A percentile compares a stretch with the other conserved stretches of the same genome.
These are phyloP conservation scores for Myotis daubentonii DNA, from an alignment of 2,797 vertebrate species.

Conservation along the genomic window DNA sequence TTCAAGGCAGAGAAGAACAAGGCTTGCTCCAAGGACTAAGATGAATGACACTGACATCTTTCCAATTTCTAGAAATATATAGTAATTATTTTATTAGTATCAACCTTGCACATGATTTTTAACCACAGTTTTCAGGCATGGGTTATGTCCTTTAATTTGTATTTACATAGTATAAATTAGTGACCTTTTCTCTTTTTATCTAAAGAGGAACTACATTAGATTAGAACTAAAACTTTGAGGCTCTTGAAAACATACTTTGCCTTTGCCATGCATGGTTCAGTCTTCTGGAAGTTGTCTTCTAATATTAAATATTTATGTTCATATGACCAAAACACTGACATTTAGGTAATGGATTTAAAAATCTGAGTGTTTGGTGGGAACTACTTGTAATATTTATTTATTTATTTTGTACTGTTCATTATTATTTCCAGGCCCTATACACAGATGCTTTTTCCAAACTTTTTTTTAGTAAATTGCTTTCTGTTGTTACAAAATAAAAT, in stretches of 20 bases:
- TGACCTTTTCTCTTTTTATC: background rate
- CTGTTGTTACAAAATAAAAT: background rate
- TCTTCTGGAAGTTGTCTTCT: background rate
- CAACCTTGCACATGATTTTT: background rate
- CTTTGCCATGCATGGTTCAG: background rate
- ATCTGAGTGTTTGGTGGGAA: background rate
- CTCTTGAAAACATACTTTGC: conserved; percentile 17
- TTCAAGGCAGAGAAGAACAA: background rate
- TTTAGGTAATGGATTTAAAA: background rate
- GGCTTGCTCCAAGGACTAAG: background rate
- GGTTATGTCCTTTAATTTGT: conserved; percentile 34
- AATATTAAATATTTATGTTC: background rate
- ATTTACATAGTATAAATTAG: background rate
- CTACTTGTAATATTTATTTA: background rate
- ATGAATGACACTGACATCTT: conserved; percentile 55
- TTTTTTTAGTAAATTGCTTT: background rate
- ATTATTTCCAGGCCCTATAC: background rate
- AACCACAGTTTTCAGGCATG: background rate
- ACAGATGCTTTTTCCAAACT: background rate
- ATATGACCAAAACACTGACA: background rate
- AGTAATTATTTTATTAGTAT: conserved; percentile 51
- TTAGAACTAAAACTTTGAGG: background rate
- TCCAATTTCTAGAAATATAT: conserved; percentile 62
- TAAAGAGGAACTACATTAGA: background rate
- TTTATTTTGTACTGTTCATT: background rate